Evolutionary conservation across 2,113 vertebrate species (phyloP), one percentile per base, ranked within the genome.

Genomic region (Agapornis roseicollis): DNA sequence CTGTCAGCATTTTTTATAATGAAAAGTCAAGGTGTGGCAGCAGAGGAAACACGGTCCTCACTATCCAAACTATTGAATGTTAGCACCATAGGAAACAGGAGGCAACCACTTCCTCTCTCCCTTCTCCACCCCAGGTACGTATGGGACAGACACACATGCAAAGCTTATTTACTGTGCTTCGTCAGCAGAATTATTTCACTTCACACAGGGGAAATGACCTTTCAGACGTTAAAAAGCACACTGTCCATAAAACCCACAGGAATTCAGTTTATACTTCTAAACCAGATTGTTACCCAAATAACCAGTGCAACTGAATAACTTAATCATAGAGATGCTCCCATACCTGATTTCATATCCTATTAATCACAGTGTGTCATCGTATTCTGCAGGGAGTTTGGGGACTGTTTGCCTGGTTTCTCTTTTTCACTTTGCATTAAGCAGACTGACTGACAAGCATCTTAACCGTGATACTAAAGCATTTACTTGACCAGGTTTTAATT

Each of bases 41-140:
- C 41, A 88, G 92, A 97, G 97, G 97, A 97, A 97, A 78, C 5
- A 7, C 22, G 23, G 55, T 81, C 52, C 85, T 96, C 80, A 16
- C 93, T 87, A 37, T 56, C 69, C n/a, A 95, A 89, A 86, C 77
- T 70, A 85, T 63, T 86, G n/a, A 19, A 49, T 44, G 14, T 79
- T 31, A 86, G 72, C 74, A 44, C 46, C 23, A 56, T 52, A 91
- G 97, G 97, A 97, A 93, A 85, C 94, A 96, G 80, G 86, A 93
- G 78, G 31, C 39, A 53, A 49, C 52, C 8, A 5, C 68, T 97
- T 97, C 95, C 97, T 88, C 80, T 86, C 31, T 81, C 0, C 3
- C 76, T 82, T 37, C 92, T 78, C 95, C 95, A 64, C 94, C 87
- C 89, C 92, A 49, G 87, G 82, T 88, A 82, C 7, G 0, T 37